Conservation (phyloP, 2,888 invertebrate species). For the Himalopsyche japonica region DNA sequence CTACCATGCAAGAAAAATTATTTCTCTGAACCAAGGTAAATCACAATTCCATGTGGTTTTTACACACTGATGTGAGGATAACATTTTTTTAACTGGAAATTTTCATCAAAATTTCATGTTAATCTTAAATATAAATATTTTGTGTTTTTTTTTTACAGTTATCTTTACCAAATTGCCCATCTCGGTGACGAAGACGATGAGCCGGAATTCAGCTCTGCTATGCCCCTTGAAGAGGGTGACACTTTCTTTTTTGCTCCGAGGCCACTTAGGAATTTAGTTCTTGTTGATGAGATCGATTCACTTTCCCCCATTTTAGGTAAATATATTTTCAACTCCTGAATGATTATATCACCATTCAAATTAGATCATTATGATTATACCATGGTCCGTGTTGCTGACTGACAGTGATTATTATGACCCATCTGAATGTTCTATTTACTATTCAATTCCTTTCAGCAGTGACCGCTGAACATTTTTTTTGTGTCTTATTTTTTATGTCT, state of each 20-base stretch:
- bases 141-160: slow-evolving; percentile 62
- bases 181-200: slow-evolving; percentile 99
- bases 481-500: background rate
- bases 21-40: slow-evolving; percentile 67
- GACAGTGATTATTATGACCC: slow-evolving; percentile 49
- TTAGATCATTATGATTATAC: slow-evolving; percentile 56
- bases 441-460: background rate
- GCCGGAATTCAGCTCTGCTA: slow-evolving; percentile 96
- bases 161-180: slow-evolving; percentile 98
- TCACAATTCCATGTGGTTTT: slow-evolving; percentile 54
- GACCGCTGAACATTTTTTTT: background rate
- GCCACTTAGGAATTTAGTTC: slow-evolving; percentile 87
- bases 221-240: slow-evolving; percentile 98
- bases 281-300: slow-evolving; percentile 97
- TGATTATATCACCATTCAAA: background rate
- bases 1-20: slow-evolving; percentile 51
- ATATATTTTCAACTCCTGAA: background rate
- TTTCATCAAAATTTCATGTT: too few relatives aligned
- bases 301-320: slow-evolving; percentile 88
- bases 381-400: slow-evolving; percentile 62
- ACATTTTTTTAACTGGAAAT: slow-evolving; percentile 43
- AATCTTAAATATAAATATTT: too few relatives aligned
- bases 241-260: slow-evolving; percentile 98
- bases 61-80: slow-evolving; percentile 64
- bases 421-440: slow-evolving; percentile 15